Conservation (phyloP, 2,113 vertebrate species). For the Cepphus grylle region DNA sequence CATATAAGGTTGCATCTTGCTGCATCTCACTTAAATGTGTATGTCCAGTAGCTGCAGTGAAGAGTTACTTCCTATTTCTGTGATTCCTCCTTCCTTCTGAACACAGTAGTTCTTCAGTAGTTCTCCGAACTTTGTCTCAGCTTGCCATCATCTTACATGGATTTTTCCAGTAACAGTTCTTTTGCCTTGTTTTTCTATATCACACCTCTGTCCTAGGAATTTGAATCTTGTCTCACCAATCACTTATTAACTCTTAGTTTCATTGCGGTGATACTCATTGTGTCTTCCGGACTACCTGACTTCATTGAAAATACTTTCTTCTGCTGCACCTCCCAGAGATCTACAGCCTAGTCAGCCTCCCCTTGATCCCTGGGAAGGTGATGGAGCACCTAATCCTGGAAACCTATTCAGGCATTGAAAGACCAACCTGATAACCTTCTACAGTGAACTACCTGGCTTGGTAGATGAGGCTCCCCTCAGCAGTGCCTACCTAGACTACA, state of each 20-base stretch:
- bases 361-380: not conserved
- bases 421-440: not conserved
- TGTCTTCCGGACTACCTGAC: not conserved
- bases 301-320: not conserved
- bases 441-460: not conserved
- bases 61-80: not conserved
- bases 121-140: not conserved
- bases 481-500: not conserved
- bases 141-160: not conserved
- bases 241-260: not conserved
- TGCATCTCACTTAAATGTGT: not conserved
- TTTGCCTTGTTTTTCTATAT: not conserved
- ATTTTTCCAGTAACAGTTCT: not conserved
- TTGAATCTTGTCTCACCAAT: not conserved
- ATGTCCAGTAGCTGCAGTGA: not conserved
- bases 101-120: not conserved
- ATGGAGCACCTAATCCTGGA: not conserved
- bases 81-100: not conserved
- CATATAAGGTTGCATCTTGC: not conserved
- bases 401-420: not conserved
- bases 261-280: not conserved
- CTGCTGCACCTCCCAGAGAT: not conserved
- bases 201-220: not conserved
- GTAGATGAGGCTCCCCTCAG: not conserved
- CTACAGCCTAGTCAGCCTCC: not conserved